A percentile compares a stretch with the other conserved stretches of the same genome.
Evolutionary conservation across 1,140 invertebrate species (phyloP).

Genomic region (Lepidotrigona ventralis): DNA sequence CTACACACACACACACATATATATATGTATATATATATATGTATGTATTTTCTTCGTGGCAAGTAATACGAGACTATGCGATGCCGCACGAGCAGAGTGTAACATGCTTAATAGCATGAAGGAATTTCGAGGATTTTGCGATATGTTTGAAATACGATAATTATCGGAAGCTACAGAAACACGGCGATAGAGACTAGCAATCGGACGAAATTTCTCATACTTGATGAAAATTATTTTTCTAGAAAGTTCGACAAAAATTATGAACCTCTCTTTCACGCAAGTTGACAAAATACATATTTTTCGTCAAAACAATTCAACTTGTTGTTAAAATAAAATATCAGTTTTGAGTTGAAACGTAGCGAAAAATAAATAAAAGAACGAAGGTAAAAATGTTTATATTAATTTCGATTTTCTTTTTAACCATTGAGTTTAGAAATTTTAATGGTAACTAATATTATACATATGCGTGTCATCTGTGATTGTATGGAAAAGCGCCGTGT

Average conservation of each 20-base stretch:
- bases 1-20: not conserved
- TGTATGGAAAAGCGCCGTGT: no score
- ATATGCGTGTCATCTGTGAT: no score
- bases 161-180: not conserved
- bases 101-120: not conserved
- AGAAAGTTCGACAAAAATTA: not conserved
- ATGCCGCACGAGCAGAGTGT: not conserved
- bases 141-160: constrained; percentile 35
- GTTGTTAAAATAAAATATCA: not conserved
- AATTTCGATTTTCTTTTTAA: not conserved
- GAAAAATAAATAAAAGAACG: not conserved
- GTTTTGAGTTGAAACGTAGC: no score
- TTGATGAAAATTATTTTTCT: no score
- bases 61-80: not conserved
- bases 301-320: not conserved
- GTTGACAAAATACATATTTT: not conserved
- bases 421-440: not conserved
- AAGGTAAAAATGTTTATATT: not conserved
- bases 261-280: not conserved
- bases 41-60: not conserved
- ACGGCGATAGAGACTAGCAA: not conserved
- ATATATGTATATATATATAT: no score
- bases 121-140: constrained; percentile 10
- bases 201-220: not conserved
- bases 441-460: no score